phyloP scores from a whole-genome alignment of 2,113 vertebrate species.

The Otolemur garnettii region DNA sequence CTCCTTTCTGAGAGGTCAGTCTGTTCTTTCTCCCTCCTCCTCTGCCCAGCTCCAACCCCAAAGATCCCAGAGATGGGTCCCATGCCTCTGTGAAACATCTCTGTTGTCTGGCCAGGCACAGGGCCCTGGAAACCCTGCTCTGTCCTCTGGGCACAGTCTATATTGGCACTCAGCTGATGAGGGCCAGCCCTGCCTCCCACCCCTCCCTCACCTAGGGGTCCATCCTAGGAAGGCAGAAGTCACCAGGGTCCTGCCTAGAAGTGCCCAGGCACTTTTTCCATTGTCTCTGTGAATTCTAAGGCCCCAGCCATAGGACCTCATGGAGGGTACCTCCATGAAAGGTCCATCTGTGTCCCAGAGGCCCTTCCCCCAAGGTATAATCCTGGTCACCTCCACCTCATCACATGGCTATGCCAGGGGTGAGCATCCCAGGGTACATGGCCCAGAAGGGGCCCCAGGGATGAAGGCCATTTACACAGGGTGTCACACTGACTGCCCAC shows the following conservation, averaged over 20 bases:
- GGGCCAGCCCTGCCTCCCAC: neutral
- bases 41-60: neutral
- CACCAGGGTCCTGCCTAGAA: neutral
- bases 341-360: neutral
- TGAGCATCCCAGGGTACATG: accelerated
- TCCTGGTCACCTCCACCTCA: neutral
- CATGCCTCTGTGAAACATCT: neutral
- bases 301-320: no score
- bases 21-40: neutral
- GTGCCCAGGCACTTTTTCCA: neutral
- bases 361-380: neutral
- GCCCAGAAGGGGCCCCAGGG: no score
- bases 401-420: neutral
- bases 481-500: no score
- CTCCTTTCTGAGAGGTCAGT: neutral
- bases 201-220: neutral
- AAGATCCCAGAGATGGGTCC: neutral
- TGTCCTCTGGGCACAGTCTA: neutral
- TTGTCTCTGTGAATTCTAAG: neutral
- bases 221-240: neutral
- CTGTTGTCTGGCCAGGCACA: no score
- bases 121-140: neutral
- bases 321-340: neutral
- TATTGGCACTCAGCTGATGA: neutral
- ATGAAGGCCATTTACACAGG: accelerated